Conservation (phyloP, 2,797 vertebrate genomes). For the Bradypus variegatus region DNA sequence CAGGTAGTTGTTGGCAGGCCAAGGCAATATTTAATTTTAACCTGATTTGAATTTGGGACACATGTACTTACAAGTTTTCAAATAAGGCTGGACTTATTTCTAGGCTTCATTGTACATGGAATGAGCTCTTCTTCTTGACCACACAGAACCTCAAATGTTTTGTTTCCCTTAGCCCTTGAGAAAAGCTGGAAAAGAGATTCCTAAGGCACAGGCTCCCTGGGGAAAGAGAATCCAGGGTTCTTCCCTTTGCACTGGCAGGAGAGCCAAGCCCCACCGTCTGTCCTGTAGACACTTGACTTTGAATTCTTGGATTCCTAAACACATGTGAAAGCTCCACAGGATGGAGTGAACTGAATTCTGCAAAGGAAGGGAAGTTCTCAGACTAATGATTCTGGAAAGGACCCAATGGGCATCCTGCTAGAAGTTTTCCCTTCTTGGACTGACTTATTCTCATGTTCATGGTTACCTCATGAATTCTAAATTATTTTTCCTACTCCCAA, state of each 20-base stretch:
- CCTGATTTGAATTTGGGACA: not conserved
- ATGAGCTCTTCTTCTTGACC: not conserved
- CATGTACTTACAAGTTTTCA: not conserved
- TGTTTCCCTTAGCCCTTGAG: not conserved
- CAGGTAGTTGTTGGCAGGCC: not conserved
- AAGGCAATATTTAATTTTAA: not conserved
- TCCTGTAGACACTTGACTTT: not conserved
- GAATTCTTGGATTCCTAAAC: not conserved
- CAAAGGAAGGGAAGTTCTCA: not conserved
- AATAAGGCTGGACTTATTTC: not conserved
- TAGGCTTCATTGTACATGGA: not conserved
- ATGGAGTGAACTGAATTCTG: not conserved
- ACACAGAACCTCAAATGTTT: not conserved
- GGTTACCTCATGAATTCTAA: constrained; percentile 16
- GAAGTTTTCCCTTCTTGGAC: not conserved
- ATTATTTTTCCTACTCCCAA: constrained; percentile 1
- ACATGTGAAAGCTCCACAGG: not conserved
- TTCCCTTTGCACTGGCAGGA: not conserved
- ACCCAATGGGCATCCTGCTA: not conserved
- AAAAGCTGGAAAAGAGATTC: not conserved
- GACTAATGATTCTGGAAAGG: not conserved
- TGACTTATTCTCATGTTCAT: constrained; percentile 1
- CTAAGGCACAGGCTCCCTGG: not conserved
- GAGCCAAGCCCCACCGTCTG: not conserved
- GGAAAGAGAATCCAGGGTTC: not conserved